Evolutionary conservation across 1,140 invertebrate genomes (phyloP).

Genomic region (Drosophila suzukii): DNA sequence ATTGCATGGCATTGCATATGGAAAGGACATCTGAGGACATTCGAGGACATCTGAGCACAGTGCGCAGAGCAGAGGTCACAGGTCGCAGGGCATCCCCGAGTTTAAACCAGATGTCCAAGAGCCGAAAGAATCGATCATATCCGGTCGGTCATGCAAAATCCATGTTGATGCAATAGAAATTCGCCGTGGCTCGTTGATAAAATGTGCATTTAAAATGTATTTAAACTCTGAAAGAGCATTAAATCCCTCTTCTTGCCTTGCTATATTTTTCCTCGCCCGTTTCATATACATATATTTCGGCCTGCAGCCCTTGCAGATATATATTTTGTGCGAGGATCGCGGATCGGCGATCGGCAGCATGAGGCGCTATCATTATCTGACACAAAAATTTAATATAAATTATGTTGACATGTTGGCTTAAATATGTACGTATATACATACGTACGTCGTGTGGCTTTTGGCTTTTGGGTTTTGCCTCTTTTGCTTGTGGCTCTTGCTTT

Average conservation of each 20-base stretch:
- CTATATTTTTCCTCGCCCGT: not conserved
- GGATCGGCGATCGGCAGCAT: conserved; percentile 44
- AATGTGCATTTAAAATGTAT: not conserved
- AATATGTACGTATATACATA: conserved; percentile 50
- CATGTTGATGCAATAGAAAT: conserved; percentile 73
- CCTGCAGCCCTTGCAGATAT: conserved; percentile 28
- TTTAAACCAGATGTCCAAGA: conserved; percentile 37
- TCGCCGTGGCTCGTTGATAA: conserved; percentile 28
- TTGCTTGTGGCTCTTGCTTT: conserved; percentile 1
- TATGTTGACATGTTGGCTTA: conserved; percentile 84
- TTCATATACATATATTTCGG: not conserved
- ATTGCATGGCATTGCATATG: conserved; percentile 50
- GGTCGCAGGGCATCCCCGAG: conserved; percentile 10
- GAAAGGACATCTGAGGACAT: conserved; percentile 27
- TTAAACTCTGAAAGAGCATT: not conserved
- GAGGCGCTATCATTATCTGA: conserved; percentile 83
- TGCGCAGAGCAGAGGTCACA: conserved; percentile 4
- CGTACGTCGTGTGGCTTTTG: conserved; percentile 25
- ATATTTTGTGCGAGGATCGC: conserved; percentile 15
- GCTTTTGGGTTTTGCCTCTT: not conserved
- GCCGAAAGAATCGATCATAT: conserved; percentile 23
- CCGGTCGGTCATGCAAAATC: conserved; percentile 44
- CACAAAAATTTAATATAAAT: conserved; percentile 84
- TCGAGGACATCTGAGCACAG: conserved; percentile 16
- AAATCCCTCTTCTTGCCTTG: not conserved